phyloP scores from a whole-genome alignment of 2,888 invertebrate genomes.

The Laspeyria flexula region DNA sequence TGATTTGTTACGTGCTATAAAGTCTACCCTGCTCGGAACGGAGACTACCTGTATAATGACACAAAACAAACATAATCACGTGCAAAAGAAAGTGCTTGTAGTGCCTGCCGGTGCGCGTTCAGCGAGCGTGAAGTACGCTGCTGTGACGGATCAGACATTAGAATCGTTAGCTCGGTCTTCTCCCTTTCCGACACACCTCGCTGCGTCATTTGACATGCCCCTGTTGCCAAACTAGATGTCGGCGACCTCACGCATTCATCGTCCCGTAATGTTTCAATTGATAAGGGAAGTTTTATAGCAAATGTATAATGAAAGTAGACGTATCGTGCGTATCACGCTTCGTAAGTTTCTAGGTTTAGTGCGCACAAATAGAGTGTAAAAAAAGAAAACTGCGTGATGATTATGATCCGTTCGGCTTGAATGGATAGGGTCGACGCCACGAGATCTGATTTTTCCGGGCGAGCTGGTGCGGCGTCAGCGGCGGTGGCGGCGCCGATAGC shows the following conservation, averaged over 20 bases:
- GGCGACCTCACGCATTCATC: conserved; percentile 46
- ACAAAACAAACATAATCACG: conserved; percentile 70
- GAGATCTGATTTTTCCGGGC: conserved; percentile 80
- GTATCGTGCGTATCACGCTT: conserved; percentile 47
- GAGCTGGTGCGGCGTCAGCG: conserved; percentile 66
- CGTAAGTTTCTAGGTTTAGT: conserved; percentile 51
- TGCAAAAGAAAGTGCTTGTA: conserved; percentile 80
- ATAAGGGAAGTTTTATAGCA: conserved; percentile 25
- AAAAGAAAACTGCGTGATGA: conserved; percentile 74
- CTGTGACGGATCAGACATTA: conserved; percentile 67
- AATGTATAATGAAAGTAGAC: conserved; percentile 24
- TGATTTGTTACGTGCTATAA: conserved; percentile 19
- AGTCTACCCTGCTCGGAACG: conserved; percentile 16
- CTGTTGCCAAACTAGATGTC: conserved; percentile 60
- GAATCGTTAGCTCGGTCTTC: conserved; percentile 63
- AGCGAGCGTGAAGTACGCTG: conserved; percentile 69
- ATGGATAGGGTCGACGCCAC: conserved; percentile 80
- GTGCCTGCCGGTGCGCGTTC: conserved; percentile 59
- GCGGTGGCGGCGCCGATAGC: conserved; percentile 66
- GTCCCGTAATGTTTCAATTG: conserved; percentile 20
- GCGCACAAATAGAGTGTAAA: conserved; percentile 74
- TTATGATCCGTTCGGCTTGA: conserved; percentile 78
- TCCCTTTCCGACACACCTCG: conserved; percentile 76
- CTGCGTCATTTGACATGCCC: conserved; percentile 64
- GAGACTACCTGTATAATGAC: conserved; percentile 29